Conservation (phyloP, 2,113 vertebrate species). For the Kobus ellipsiprymnus region DNA sequence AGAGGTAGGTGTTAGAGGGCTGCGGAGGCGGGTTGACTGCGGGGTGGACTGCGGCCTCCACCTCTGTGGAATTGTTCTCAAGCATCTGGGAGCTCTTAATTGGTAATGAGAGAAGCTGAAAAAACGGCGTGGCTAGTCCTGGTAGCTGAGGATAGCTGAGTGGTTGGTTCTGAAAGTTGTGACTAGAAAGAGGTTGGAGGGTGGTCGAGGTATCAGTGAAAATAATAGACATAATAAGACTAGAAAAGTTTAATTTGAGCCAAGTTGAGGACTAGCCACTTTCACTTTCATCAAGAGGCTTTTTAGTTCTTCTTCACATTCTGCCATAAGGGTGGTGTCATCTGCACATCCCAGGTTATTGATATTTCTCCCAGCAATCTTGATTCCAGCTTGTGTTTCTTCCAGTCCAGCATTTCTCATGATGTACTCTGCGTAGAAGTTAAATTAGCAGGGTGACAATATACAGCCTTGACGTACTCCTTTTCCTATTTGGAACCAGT, state of each 20-base stretch:
- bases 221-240: neutral
- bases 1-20: neutral
- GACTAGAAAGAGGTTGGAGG: neutral
- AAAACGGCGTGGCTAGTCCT: neutral
- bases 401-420: too few relatives aligned
- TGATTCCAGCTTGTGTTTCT: too few relatives aligned
- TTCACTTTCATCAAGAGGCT: too few relatives aligned
- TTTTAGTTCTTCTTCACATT: too few relatives aligned
- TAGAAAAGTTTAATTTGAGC: neutral
- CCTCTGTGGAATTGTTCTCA: neutral
- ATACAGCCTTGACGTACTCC: too few relatives aligned
- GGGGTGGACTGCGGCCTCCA: fast-evolving
- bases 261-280: neutral
- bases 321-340: too few relatives aligned
- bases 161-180: neutral
- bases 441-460: too few relatives aligned
- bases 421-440: too few relatives aligned
- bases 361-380: too few relatives aligned
- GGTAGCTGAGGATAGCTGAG: neutral
- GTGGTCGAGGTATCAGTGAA: neutral
- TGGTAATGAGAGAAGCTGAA: neutral
- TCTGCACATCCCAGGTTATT: too few relatives aligned
- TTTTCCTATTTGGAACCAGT: too few relatives aligned
- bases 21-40: neutral
- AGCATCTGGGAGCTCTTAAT: neutral